Conservation (phyloP, 2,888 invertebrate genomes). For the Opisthograptis luteolata region DNA sequence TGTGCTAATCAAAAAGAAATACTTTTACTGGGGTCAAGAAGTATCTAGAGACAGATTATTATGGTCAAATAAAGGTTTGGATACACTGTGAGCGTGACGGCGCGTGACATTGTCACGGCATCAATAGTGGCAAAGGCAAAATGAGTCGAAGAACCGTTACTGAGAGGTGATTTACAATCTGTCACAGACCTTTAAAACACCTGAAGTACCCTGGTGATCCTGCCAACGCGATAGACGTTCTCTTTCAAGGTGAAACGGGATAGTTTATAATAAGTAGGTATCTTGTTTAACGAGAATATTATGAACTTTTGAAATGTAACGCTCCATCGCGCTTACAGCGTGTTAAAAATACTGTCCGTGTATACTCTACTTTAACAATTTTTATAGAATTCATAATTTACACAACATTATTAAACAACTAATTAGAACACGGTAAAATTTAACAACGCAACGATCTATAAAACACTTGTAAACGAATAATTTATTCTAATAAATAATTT, state of each 20-base stretch:
- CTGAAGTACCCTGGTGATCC: no score
- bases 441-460: neutral
- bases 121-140: no score
- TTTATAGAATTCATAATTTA: neutral
- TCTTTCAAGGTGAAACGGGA: no score
- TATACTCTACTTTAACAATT: neutral
- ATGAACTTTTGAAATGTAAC: neutral
- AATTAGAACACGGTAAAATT: neutral
- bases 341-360: neutral
- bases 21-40: no score
- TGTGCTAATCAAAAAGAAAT: no score
- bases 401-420: neutral
- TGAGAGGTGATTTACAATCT: no score
- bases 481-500: constrained; percentile 1
- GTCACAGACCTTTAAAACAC: no score
- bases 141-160: no score
- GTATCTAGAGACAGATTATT: no score
- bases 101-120: neutral
- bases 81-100: neutral
- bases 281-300: neutral
- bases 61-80: no score
- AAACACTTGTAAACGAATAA: neutral
- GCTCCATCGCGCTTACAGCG: neutral
- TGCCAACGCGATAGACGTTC: no score
- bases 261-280: no score